Percentiles rank a stretch among this genome's conserved stretches.
phyloP scores from a whole-genome alignment of 2,797 vertebrate genomes.

The Denticeps clupeoides region DNA sequence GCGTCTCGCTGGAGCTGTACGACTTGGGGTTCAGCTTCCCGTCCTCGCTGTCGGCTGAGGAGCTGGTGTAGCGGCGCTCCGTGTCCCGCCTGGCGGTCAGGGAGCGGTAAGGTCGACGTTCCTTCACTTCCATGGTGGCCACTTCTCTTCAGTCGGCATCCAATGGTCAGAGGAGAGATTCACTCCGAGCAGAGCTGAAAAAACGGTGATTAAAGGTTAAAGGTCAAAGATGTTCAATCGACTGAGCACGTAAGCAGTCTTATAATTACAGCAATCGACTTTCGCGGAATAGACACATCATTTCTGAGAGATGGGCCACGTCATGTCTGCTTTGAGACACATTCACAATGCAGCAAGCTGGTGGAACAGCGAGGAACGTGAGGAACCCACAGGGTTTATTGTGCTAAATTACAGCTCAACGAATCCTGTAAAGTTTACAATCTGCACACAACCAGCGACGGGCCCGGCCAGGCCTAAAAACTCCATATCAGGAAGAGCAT shows the following conservation, averaged over 20 bases:
- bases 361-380: no score
- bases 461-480: no score
- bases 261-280: no score
- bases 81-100: conserved; percentile 83
- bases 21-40: conserved; percentile 83
- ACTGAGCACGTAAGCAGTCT: no score
- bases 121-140: conserved; percentile 92
- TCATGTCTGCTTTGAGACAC: no score
- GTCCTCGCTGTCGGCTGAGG: conserved; percentile 87
- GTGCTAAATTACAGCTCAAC: conserved; percentile 51
- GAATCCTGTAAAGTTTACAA: conserved; percentile 64
- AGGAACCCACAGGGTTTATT: conserved; percentile 42
- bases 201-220: background rate
- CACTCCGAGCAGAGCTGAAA: conserved; percentile 33
- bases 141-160: conserved; percentile 61
- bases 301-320: no score
- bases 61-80: conserved; percentile 90
- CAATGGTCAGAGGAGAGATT: conserved; percentile 39
- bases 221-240: no score
- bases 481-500: no score
- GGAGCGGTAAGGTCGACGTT: conserved; percentile 93
- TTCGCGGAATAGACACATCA: no score
- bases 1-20: conserved; percentile 97
- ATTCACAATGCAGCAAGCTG: no score
- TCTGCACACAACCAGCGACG: no score